Evolutionary conservation across 2,113 vertebrate genomes (phyloP), one percentile per base, ranked within the genome.

Genomic region (Cisticola juncidis): DNA sequence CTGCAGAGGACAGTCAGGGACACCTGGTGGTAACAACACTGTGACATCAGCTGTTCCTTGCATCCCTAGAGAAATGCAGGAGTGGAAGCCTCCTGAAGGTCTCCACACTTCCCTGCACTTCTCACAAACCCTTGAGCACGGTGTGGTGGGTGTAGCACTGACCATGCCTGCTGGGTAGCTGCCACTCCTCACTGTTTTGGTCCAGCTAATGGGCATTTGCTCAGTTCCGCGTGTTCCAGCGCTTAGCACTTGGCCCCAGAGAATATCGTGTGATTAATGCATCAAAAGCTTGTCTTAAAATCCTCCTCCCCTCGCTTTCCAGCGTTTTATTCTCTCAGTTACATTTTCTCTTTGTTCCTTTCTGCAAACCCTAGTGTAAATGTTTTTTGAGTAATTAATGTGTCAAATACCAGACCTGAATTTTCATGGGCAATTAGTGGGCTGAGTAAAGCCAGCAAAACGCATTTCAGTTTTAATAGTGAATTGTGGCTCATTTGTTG

Each of bases 361-460:
- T 90, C 88, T 96, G 82, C 92, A 96, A 97, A 94, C 79, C 76
- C 80, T 81, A 92, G 92, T 88, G 93, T 96, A 97, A 97, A 96
- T 95, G 85, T 95, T 93, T 96, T 96, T 94, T 96, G 93, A 96
- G 96, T 96, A 96, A 97, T 96, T 96, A 96, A 96, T 83, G 94
- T 88, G 94, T 96, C 94, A 96, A 90, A 96, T 78, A 96, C 80
- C 80, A 97, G 95, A 97, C 88, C 94, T 94, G 95, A 96, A 97
- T 95, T 96, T 97, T 96, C 95, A 97, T 92, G 93, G 94, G 90
- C 93, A 96, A 96, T 96, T 97, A 96, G 95, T 94, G 80, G 80
- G 86, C 93, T 96, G 92, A 94, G 86, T 94, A 96, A 95, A 96
- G 86, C 93, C 88, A 90, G 92, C 56, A 92, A 96, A 93, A 96